These are phyloP conservation scores for Chymomyza costata DNA, from an alignment of 1,140 invertebrate genomes.

Conservation along the genomic window DNA sequence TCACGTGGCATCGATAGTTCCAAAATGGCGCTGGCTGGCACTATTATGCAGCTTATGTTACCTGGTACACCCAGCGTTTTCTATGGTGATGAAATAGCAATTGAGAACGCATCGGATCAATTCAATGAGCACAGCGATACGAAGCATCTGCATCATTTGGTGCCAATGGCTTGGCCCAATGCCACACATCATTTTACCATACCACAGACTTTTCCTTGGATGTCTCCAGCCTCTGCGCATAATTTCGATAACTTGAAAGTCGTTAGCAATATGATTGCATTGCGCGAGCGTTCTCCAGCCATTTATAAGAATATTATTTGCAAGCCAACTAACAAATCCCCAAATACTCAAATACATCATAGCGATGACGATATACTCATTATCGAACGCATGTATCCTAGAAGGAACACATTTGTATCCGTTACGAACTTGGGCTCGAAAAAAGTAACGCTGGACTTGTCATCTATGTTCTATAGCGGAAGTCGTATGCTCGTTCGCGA, in stretches of 20 bases:
- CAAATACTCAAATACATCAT: conserved; percentile 81
- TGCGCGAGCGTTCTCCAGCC: conserved; percentile 80
- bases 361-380: conserved; percentile 81
- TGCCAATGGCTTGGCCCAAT: conserved; percentile 80
- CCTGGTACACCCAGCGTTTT: conserved; percentile 88
- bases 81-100: conserved; percentile 87
- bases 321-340: conserved; percentile 79
- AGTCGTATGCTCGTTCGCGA: conserved; percentile 79
- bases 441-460: conserved; percentile 81
- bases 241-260: conserved; percentile 76
- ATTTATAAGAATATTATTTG: conserved; percentile 82
- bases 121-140: conserved; percentile 80
- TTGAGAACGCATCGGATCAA: conserved; percentile 76
- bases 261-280: conserved; percentile 77
- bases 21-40: conserved; percentile 78
- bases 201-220: conserved; percentile 78
- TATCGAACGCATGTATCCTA: conserved; percentile 85
- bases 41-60: conserved; percentile 83
- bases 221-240: conserved; percentile 75
- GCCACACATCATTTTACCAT: conserved; percentile 75
- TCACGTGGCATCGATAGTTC: conserved; percentile 76
- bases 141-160: conserved; percentile 80
- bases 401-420: conserved; percentile 84
- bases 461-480: conserved; percentile 85
- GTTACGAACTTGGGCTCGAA: conserved; percentile 81